Evolutionary conservation across 2,888 invertebrate species (phyloP).

Genomic region (Vesta saturnalis): DNA sequence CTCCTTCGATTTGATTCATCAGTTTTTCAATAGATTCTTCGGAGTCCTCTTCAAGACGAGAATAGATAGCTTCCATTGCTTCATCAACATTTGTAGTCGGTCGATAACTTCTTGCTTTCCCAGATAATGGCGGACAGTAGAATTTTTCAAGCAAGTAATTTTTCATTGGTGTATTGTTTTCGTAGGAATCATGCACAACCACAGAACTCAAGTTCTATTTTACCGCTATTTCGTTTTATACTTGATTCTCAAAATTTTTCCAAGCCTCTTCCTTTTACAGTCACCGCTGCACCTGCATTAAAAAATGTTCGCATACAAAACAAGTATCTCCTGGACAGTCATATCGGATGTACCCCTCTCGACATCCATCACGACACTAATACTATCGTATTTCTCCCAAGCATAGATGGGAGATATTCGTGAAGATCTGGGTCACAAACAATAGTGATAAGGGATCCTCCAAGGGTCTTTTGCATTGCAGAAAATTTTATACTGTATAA

Average conservation of each 20-base stretch:
- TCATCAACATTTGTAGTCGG: not conserved
- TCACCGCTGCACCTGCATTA: not conserved
- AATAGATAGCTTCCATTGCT: not conserved
- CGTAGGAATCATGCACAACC: not conserved
- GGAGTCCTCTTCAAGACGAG: not conserved
- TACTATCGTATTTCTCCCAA: not conserved
- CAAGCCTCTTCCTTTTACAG: constrained; percentile 8
- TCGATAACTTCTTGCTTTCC: too few species aligned
- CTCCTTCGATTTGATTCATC: constrained; percentile 1
- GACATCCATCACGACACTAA: not conserved
- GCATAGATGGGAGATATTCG: not conserved
- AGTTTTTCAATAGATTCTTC: not conserved
- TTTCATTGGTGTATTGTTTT: not conserved
- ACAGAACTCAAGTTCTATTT: constrained; percentile 1
- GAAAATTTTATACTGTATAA: not conserved
- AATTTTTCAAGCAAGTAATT: not conserved
- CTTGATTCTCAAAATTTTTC: not conserved
- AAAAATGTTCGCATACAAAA: not conserved
- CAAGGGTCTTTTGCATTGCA: not conserved
- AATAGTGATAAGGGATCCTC: not conserved
- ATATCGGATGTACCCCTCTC: not conserved
- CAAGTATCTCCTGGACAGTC: constrained; percentile 6
- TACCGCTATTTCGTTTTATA: constrained; percentile 9
- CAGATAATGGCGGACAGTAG: not conserved
- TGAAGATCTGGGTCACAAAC: not conserved